Evolutionary conservation across 2,888 invertebrate species (phyloP).

Genomic region (Seira ritae): DNA sequence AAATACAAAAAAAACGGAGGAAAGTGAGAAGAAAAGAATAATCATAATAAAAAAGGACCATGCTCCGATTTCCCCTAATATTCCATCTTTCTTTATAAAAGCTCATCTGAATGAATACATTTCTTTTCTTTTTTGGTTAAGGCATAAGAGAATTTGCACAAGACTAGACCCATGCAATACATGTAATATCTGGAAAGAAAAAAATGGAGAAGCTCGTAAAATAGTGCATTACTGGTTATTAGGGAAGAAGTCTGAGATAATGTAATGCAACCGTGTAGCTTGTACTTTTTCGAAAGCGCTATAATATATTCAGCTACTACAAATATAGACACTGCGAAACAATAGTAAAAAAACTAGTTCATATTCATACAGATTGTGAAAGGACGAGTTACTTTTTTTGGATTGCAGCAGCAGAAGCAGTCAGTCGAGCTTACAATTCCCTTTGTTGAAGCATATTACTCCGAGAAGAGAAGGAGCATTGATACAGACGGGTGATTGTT

Average conservation of each 20-base stretch:
- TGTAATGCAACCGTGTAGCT: too few relatives aligned
- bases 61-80: conserved; percentile 22
- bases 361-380: neutral
- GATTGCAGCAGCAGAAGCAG: neutral
- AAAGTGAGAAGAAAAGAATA: conserved; percentile 50
- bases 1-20: conserved; percentile 38
- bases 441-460: neutral
- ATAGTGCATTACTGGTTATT: neutral
- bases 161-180: neutral
- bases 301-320: too few relatives aligned
- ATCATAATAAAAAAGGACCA: conserved; percentile 39
- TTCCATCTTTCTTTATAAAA: too few relatives aligned
- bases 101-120: too few relatives aligned
- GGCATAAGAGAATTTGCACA: neutral
- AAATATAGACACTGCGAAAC: too few relatives aligned
- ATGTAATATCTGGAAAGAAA: conserved; percentile 8
- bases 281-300: too few relatives aligned
- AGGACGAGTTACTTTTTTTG: neutral
- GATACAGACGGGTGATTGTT: neutral
- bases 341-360: neutral
- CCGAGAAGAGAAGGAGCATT: too few relatives aligned
- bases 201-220: conserved; percentile 22
- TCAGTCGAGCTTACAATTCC: neutral
- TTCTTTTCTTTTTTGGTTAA: neutral
- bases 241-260: conserved; percentile 32